These are phyloP conservation scores for Deladenus siricidicola DNA, from an alignment of 2,888 invertebrate species.

Conservation along the genomic window DNA sequence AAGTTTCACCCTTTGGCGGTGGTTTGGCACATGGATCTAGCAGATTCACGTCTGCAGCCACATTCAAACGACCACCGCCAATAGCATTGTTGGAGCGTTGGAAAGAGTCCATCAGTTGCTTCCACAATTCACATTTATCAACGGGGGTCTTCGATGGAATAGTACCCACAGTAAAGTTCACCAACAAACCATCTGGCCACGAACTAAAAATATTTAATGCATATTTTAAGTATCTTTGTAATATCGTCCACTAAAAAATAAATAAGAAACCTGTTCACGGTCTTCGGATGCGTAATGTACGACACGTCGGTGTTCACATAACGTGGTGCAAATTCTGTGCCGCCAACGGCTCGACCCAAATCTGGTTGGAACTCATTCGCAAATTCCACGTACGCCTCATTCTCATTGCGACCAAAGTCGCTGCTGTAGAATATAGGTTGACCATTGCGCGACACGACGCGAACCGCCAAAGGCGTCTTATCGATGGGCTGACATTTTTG, in stretches of 20 bases:
- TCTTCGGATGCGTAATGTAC: slow-evolving; percentile 52
- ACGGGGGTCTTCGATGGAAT: slow-evolving; percentile 34
- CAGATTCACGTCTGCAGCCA: slow-evolving; percentile 46
- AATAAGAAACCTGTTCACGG: slow-evolving; percentile 37
- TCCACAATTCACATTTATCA: slow-evolving; percentile 49
- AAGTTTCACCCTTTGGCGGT: slow-evolving; percentile 30
- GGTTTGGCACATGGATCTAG: slow-evolving; percentile 46
- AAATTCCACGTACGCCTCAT: slow-evolving; percentile 47
- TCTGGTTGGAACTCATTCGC: slow-evolving; percentile 45
- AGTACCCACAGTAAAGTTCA: slow-evolving; percentile 50
- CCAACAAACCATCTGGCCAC: slow-evolving; percentile 50
- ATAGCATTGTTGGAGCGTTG: slow-evolving; percentile 29
- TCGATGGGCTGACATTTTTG: slow-evolving; percentile 36
- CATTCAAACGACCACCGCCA: slow-evolving; percentile 45
- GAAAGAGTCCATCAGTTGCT: slow-evolving; percentile 44
- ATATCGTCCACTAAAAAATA: neutral
- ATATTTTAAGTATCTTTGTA: too few relatives aligned
- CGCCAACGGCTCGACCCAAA: slow-evolving; percentile 46
- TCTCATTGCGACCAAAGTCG: slow-evolving; percentile 40
- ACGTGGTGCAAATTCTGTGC: slow-evolving; percentile 41
- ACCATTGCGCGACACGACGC: slow-evolving; percentile 37
- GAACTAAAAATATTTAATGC: slow-evolving; percentile 26
- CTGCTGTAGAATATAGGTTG: slow-evolving; percentile 48
- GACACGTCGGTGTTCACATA: slow-evolving; percentile 47
- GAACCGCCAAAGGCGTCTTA: slow-evolving; percentile 38